Evolutionary conservation across 2,113 vertebrate genomes (phyloP).

Genomic region (Pantherophis guttatus): DNA sequence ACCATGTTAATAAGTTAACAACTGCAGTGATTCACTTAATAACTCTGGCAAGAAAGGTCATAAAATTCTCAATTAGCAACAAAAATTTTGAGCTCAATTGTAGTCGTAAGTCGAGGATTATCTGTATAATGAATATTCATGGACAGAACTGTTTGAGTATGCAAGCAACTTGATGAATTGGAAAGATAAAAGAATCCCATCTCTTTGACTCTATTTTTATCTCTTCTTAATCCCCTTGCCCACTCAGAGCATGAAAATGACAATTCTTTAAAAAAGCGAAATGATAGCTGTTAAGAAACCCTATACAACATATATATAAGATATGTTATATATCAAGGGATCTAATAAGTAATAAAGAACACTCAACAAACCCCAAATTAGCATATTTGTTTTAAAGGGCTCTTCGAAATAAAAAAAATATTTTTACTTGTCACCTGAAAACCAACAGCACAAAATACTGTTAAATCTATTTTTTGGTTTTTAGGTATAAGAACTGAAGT

Average conservation of each 20-base stretch:
- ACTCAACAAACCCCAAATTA: neutral
- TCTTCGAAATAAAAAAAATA: neutral
- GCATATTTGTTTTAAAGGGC: neutral
- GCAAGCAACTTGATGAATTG: neutral
- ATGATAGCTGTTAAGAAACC: neutral
- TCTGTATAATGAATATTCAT: neutral
- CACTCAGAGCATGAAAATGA: neutral
- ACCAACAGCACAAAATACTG: neutral
- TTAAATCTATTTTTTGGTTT: neutral
- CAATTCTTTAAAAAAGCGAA: neutral
- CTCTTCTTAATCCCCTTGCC: neutral
- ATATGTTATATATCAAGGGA: too few species aligned
- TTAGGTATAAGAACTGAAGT: neutral
- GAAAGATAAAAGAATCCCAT: neutral
- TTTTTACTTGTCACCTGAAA: neutral
- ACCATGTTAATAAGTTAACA: too few species aligned
- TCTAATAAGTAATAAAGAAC: neutral
- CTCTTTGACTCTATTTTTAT: neutral
- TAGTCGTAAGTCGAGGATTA: too few species aligned
- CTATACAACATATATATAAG: neutral
- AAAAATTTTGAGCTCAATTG: too few species aligned
- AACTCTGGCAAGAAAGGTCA: too few species aligned
- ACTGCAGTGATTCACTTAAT: too few species aligned
- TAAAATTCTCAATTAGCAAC: too few species aligned
- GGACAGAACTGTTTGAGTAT: neutral